Conservation (phyloP, 2,888 invertebrate genomes). For the Pimpla rufipes region DNA sequence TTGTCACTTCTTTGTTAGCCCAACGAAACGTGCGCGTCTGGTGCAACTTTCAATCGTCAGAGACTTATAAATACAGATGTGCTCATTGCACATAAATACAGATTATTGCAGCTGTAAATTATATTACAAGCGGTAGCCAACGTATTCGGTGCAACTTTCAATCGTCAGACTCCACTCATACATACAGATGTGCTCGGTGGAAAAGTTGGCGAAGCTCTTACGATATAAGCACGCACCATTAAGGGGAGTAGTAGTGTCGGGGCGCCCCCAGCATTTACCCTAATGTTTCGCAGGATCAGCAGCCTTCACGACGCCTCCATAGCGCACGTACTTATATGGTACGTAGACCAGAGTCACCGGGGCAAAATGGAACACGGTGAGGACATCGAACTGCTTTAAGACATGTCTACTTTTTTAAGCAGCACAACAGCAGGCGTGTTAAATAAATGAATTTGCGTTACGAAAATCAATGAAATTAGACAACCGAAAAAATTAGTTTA, state of each 20-base stretch:
- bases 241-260: slow-evolving; percentile 39
- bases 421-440: too few relatives aligned
- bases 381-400: neutral
- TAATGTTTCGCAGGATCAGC: slow-evolving; percentile 51
- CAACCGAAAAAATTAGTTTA: too few relatives aligned
- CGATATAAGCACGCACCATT: slow-evolving; percentile 46
- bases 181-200: neutral
- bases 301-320: slow-evolving; percentile 38
- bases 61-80: too few relatives aligned
- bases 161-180: neutral
- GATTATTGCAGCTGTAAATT: neutral
- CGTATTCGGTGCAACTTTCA: neutral
- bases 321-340: neutral
- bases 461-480: too few relatives aligned
- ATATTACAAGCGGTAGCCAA: neutral
- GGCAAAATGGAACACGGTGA: neutral
- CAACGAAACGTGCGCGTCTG: neutral
- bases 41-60: too few relatives aligned
- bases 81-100: too few relatives aligned
- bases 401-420: too few relatives aligned
- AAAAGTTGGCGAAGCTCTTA: slow-evolving; percentile 20
- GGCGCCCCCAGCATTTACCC: slow-evolving; percentile 49
- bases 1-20: too few relatives aligned
- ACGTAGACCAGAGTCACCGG: neutral
- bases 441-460: too few relatives aligned